phyloP scores from a whole-genome alignment of 2,888 invertebrate species.

The Nephrocerus scutellatus region DNA sequence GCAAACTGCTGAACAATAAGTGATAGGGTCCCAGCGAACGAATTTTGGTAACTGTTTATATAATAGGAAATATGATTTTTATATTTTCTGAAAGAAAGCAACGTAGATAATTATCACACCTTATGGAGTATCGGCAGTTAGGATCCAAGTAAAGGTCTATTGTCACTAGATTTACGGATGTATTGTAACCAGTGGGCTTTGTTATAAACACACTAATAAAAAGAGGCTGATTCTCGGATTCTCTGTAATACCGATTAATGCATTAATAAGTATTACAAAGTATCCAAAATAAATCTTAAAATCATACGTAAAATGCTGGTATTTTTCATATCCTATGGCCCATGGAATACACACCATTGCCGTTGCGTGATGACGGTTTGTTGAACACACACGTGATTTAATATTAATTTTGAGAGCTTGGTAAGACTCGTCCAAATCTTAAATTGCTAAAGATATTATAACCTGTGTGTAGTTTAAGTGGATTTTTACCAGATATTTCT shows the following conservation, averaged over 20 bases:
- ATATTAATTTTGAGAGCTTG: constrained; percentile 57
- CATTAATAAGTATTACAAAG: too few relatives aligned
- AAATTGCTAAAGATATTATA: constrained; percentile 6
- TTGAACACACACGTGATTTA: constrained; percentile 50
- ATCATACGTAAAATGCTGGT: constrained; percentile 57
- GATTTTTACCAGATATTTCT: constrained; percentile 46
- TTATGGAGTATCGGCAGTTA: constrained; percentile 61
- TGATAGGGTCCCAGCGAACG: constrained; percentile 55
- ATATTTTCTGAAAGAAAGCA: too few relatives aligned
- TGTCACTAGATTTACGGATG: constrained; percentile 47
- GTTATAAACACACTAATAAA: constrained; percentile 54
- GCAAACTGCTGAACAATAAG: constrained; percentile 62
- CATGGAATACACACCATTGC: constrained; percentile 60
- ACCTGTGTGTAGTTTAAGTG: background rate
- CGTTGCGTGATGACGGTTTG: constrained; percentile 52
- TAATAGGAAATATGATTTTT: too few relatives aligned
- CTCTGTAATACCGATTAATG: too few relatives aligned
- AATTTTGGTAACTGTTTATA: constrained; percentile 48
- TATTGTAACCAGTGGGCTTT: constrained; percentile 49
- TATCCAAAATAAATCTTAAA: too few relatives aligned
- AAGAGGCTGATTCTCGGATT: constrained; percentile 49
- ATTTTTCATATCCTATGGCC: constrained; percentile 57
- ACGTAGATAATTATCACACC: too few relatives aligned
- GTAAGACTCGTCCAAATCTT: constrained; percentile 52
- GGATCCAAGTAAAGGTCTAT: constrained; percentile 63